Base-by-base conservation (phyloP, 2,797 vertebrate genomes). In the Anabacerthia variegaticeps region DNA sequence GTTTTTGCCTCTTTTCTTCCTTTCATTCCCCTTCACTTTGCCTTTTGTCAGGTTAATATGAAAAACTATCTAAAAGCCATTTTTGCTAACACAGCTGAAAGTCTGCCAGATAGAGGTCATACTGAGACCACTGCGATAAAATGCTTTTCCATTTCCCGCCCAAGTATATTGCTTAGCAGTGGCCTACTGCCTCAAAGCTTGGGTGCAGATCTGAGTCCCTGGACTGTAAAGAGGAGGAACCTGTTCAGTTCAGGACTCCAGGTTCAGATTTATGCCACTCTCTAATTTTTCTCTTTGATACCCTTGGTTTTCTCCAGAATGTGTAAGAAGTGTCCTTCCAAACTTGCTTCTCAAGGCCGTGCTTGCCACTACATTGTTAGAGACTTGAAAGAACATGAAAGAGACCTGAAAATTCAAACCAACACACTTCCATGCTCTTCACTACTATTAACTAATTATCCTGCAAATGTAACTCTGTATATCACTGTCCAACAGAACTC, bases 121-220 rank as follows among this genome's bases (percentile, higher is more conserved):
- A 51, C 85, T 84, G 82, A 92, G 79, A 89, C 72, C 71, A 51
- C 36, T 91, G 73, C 80, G 61, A 89, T 91, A 85, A 96, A 89
- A 58, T 77, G 43, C 62, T 72, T 91, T 89, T 92, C 75, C 36
- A 28, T 88, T 89, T 91, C 87, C 72, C 66, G 32, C 58, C 36
- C 6, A 24, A 69, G 41, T 55, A 23, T 83, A 59, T 75, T 81
- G 58, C 89, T 85, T 91, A 78, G 84, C 36, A 80, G 2, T 75
- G 46, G 49, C 6, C 39, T 28, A 5, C 44, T 85, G 81, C 85
- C 51, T 91, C 85, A 66, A 74, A 96, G 65, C 68, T 65, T 37
- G 34, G 34, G 27, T 83, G 37, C 44, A 68, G n/a, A 19, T 74
- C 37, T 80, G 80, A 85, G 77, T 94, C 72, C 73, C 48, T 85